Percentiles rank a stretch among this genome's conserved stretches.
Conservation (phyloP, 1,140 invertebrate genomes). For the Bicyclus anynana region DNA sequence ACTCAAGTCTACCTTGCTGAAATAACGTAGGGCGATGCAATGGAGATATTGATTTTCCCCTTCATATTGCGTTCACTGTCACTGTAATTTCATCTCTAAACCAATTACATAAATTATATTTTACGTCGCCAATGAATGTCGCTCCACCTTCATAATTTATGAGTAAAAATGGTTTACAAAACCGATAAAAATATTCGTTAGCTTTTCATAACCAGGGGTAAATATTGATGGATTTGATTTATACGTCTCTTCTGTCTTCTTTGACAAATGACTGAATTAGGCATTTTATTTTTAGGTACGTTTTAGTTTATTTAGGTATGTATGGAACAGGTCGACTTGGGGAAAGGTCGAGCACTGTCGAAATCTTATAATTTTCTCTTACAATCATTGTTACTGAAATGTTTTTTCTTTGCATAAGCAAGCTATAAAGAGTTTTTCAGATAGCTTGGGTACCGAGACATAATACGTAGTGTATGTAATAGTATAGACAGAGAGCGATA, state of each 20-base stretch:
- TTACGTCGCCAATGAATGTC: constrained; percentile 6
- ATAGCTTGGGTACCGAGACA: too few relatives aligned
- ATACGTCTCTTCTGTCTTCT: background rate
- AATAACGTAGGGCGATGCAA: constrained; percentile 45
- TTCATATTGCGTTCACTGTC: constrained; percentile 30
- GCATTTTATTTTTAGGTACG: too few relatives aligned
- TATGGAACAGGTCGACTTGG: too few relatives aligned
- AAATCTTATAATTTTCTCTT: too few relatives aligned
- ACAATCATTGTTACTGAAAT: too few relatives aligned
- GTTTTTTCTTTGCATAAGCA: too few relatives aligned
- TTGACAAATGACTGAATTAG: background rate
- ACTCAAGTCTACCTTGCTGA: constrained; percentile 37
- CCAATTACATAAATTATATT: constrained; percentile 6
- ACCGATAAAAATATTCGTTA: background rate
- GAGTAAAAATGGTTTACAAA: background rate
- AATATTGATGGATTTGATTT: background rate
- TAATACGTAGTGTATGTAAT: too few relatives aligned
- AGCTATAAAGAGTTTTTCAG: too few relatives aligned
- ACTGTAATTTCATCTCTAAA: constrained; percentile 29
- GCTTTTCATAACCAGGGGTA: constrained; percentile 2
- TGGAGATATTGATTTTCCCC: constrained; percentile 40
- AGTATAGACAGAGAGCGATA: too few relatives aligned
- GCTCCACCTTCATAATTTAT: constrained; percentile 18
- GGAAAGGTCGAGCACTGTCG: too few relatives aligned
- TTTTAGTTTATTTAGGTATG: too few relatives aligned